Evolutionary conservation across 2,888 invertebrate species (phyloP), one percentile per base, ranked within the genome.

Genomic region (Chrysotoxum bicinctum): DNA sequence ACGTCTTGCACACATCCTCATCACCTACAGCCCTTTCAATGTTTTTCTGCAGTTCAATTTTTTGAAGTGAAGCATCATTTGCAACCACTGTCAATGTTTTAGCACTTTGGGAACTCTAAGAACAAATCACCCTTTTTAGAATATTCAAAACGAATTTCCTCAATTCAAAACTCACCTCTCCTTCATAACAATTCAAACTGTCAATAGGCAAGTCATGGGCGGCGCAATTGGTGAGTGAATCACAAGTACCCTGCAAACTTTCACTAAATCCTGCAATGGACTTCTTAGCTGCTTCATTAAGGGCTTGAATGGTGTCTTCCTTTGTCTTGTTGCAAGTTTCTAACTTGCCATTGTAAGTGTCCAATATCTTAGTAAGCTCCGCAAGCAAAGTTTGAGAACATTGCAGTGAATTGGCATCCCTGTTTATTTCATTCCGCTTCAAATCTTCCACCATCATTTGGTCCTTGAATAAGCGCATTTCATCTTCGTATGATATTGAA

Each of bases 121-220:
- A 23, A 50, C 14, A 48, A 21, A 0, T 48, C 5, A 21, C 5
- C 23, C n/a, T n/a, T 23, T 23, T 50, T 1, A 14, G 23, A 48
- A 48, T 21, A 21, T 50, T 14, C 0, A 48, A 12, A 21, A 10
- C 9, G 8, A 3, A 10, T 1, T 37, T 5, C 2, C 5, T 37
- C 10, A 5, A 45, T 3, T 10, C 4, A 1, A n/a, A 8, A 10
- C 52, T 52, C 16, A 54, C 54, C 30, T 30, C 2, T 30, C 1
- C 3, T 16, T 9, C 1, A 10, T 16, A 54, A 16, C 54, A 54
- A 9, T 0, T 1, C 26, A 52, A 30, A 26, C 3, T 4, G n/a
- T n/a, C 26, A 3, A 1, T 0, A 52, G 26, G 2, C 9, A 0
- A 0, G 26, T 4, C 3, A 9, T 0, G 8, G 0, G 0, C 1